Conservation (phyloP, 92 coral and sea anemone species). For the Ricordea florida region DNA sequence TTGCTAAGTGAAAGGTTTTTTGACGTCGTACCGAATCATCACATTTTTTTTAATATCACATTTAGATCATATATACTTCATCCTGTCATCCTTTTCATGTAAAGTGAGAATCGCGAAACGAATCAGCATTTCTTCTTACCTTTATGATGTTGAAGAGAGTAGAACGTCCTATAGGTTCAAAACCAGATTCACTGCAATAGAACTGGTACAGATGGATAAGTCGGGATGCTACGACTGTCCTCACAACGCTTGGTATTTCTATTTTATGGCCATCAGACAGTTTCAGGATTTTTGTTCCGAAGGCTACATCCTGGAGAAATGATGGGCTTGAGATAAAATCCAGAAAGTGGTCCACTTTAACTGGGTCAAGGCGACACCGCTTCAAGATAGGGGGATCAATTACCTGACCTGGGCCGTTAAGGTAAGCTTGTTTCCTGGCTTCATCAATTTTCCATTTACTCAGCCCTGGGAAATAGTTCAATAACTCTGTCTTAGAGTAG, state of each 20-base stretch:
- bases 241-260: slow-evolving; percentile 67
- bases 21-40: no score
- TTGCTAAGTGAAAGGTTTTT: no score
- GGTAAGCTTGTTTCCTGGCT: slow-evolving; percentile 38
- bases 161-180: no score
- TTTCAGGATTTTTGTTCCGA: slow-evolving; percentile 55
- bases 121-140: no score
- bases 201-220: no score
- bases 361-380: slow-evolving; percentile 31
- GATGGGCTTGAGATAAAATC: slow-evolving; percentile 51
- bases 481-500: slow-evolving; percentile 37
- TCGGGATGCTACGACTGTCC: slow-evolving; percentile 61
- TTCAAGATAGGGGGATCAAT: slow-evolving; percentile 21
- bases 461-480: slow-evolving; percentile 17
- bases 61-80: no score
- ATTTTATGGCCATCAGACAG: slow-evolving; percentile 53
- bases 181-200: no score
- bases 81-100: no score
- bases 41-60: no score
- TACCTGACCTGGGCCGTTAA: slow-evolving; percentile 28
- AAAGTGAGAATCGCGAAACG: no score
- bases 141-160: no score
- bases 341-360: slow-evolving; percentile 37
- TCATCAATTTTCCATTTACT: slow-evolving; percentile 43
- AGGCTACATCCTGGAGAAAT: slow-evolving; percentile 65